Conservation (phyloP, 2,797 vertebrate species). For the Spinus olivaceus region DNA sequence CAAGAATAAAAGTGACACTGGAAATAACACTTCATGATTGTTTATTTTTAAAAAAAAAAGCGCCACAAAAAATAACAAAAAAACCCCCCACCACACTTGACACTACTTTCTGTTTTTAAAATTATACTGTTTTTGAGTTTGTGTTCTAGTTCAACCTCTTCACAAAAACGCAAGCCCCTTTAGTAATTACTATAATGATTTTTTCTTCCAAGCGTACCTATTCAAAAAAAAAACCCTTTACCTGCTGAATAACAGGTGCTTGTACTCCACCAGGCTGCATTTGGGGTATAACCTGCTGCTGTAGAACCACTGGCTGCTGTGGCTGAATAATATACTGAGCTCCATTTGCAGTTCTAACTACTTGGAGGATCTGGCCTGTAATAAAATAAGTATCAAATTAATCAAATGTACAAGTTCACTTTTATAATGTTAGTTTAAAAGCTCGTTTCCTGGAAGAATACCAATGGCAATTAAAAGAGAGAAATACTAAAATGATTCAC, state of each 20-base stretch:
- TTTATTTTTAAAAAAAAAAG: background rate
- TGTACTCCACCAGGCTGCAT: slow-evolving; percentile 95
- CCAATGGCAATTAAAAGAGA: background rate
- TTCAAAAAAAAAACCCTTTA: slow-evolving; percentile 26
- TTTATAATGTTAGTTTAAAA: background rate
- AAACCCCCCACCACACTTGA: fast-evolving
- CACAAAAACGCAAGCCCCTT: background rate
- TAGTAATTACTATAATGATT: background rate
- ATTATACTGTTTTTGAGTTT: background rate
- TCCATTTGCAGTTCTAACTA: slow-evolving; percentile 91
- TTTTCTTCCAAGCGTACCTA: background rate
- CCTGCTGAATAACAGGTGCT: slow-evolving; percentile 97
- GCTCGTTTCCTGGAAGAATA: background rate
- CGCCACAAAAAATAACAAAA: background rate
- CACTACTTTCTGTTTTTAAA: fast-evolving
- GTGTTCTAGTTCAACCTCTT: background rate
- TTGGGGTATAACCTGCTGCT: slow-evolving; percentile 89
- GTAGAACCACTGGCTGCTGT: slow-evolving; percentile 92
- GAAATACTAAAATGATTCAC: background rate
- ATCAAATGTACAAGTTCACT: background rate
- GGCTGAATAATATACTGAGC: slow-evolving; percentile 94
- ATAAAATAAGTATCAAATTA: background rate
- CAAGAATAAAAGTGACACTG: background rate
- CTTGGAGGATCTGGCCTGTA: slow-evolving; percentile 94
- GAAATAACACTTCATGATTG: background rate